These are phyloP conservation scores for Eurosta solidaginis DNA, from an alignment of 1,140 invertebrate genomes.

Conservation along the genomic window DNA sequence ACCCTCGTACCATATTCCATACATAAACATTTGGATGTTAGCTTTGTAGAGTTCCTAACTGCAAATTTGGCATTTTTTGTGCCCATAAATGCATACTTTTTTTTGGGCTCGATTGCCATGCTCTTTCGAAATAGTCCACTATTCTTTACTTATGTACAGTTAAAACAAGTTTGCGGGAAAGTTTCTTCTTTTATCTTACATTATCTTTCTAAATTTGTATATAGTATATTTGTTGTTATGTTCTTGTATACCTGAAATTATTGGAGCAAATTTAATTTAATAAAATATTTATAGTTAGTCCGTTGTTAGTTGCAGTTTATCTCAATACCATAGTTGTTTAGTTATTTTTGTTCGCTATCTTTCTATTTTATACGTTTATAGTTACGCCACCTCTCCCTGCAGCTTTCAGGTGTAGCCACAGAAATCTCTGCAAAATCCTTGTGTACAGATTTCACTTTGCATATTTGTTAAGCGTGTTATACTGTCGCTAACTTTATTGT, in stretches of 20 bases:
- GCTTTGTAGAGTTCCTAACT: neutral
- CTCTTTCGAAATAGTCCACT: neutral
- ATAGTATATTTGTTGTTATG: too few relatives aligned
- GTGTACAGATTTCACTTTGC: neutral
- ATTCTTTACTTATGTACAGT: too few relatives aligned
- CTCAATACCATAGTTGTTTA: neutral
- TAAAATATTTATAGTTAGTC: constrained; percentile 42
- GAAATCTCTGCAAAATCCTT: neutral
- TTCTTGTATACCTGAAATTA: constrained; percentile 32
- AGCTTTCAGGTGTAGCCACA: neutral
- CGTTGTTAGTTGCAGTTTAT: neutral
- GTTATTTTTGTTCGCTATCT: neutral
- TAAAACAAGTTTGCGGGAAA: too few relatives aligned
- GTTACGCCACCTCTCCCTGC: neutral
- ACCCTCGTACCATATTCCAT: too few relatives aligned
- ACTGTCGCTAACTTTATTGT: neutral
- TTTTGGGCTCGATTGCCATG: neutral
- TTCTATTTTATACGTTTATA: neutral
- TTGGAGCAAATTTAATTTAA: constrained; percentile 46
- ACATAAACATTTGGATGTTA: neutral
- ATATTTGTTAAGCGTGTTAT: neutral
- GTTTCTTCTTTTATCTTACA: neutral
- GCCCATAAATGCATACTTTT: neutral
- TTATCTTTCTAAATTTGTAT: neutral
- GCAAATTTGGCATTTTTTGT: neutral